Evolutionary conservation across 2,888 invertebrate genomes (phyloP), one percentile per base, ranked within the genome.

Genomic region (Cerceris rybyensis): DNA sequence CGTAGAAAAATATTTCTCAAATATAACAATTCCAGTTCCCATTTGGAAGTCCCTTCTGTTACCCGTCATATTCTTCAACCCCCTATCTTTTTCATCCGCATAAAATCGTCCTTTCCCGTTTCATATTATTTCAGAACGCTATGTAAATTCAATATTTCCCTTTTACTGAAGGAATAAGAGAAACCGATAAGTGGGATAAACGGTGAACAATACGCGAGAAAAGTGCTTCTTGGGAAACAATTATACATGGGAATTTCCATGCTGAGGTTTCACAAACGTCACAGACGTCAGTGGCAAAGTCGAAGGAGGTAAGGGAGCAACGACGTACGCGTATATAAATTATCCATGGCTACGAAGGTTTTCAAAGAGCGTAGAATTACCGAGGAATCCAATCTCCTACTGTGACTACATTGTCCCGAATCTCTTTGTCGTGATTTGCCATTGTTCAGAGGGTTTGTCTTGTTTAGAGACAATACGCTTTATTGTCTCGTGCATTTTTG

Each of bases 391-490:
- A 41, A 63, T 17, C 63, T 59, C 41, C 50, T 39, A 41, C 75
- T 61, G 75, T 52, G 49, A 66, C 39, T 49, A 58, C 39, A 75
- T 70, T 78, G 78, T 75, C 42, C 61, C 69, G 58, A 39, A 63
- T 50, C 60, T 67, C 66, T 63, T 78, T 78, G 75, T 78, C 66
- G 39, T 49, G 42, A 65, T 39, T 46, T 49, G n/a, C 46, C 39
- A 73, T 76, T 75, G 67, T 78, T 42, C 46, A 42, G 60, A 78
- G 61, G 64, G 42, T 39, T n/a, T 42, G 9, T 43, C 64, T 78
- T 68, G 70, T 76, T 79, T 64, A 67, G 63, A 64, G 70, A 80
- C 80, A 74, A 78, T 70, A 57, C 55, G 46, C 28, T 66, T 28
- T 69, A 68, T 73, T 70, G 77, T 78, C 55, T 55, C 39, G 17